Evolutionary conservation across 2,797 vertebrate genomes (phyloP).

Genomic region (Loris lydekkerianus): DNA sequence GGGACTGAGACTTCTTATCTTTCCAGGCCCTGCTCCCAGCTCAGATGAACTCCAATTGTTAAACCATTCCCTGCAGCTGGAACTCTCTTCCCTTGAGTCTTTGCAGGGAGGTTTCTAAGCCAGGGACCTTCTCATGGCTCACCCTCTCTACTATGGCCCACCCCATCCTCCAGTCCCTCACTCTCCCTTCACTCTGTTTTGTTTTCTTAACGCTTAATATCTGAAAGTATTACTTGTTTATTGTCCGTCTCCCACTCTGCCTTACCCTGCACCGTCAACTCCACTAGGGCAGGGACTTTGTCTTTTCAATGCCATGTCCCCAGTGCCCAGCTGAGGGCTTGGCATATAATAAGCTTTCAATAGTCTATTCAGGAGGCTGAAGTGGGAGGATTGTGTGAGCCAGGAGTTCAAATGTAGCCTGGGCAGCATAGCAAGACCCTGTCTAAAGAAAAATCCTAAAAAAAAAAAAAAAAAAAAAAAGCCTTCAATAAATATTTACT

Average conservation of each 20-base stretch:
- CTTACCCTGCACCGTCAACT: background rate
- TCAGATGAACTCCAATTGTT: background rate
- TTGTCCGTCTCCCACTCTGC: background rate
- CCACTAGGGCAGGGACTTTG: background rate
- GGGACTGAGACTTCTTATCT: background rate
- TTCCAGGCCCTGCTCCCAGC: background rate
- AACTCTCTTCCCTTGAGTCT: background rate
- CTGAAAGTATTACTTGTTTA: background rate
- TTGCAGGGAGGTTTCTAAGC: background rate
- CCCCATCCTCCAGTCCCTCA: background rate
- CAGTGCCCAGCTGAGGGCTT: background rate
- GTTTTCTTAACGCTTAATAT: background rate
- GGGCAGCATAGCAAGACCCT: too few species aligned
- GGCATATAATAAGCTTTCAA: background rate
- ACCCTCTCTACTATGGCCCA: background rate
- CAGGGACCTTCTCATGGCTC: background rate
- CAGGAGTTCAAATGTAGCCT: too few species aligned
- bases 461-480: too few species aligned
- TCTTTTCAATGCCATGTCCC: background rate
- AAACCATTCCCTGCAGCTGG: background rate
- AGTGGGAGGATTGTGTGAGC: too few species aligned
- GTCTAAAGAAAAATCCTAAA: too few species aligned
- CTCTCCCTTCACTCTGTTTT: background rate
- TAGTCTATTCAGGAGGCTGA: too few species aligned
- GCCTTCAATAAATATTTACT: background rate